Conservation (phyloP, 1,140 invertebrate genomes). For the Sitobion miscanthi region DNA sequence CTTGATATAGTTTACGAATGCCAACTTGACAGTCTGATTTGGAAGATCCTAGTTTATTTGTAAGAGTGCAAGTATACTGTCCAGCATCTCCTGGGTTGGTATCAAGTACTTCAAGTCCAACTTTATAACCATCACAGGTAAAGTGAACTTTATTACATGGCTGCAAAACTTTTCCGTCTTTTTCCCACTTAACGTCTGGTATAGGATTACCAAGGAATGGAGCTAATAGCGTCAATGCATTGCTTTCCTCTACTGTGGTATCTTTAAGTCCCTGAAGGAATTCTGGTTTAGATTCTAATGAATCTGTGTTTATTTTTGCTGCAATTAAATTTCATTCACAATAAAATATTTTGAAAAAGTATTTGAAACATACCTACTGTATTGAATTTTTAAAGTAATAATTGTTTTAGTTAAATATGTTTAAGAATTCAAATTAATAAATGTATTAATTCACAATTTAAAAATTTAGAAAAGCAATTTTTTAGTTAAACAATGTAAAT, state of each 20-base stretch:
- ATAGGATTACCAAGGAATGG: conserved; percentile 85
- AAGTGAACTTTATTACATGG: conserved; percentile 72
- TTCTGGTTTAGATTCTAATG: conserved; percentile 74
- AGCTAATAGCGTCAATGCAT: conserved; percentile 70
- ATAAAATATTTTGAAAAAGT: not conserved
- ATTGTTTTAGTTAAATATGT: not conserved
- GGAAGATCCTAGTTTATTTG: conserved; percentile 78
- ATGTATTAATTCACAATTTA: not conserved
- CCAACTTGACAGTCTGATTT: conserved; percentile 72
- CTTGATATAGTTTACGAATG: conserved; percentile 80
- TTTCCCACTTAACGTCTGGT: conserved; percentile 83
- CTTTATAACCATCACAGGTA: conserved; percentile 81
- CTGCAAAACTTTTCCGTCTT: conserved; percentile 73
- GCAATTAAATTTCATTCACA: not conserved
- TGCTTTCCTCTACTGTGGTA: conserved; percentile 78
- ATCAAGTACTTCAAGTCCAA: conserved; percentile 78
- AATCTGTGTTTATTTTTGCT: conserved; percentile 64
- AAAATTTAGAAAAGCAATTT: not conserved
- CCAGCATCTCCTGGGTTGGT: conserved; percentile 77
- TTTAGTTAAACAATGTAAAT: not conserved
- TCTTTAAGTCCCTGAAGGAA: conserved; percentile 79
- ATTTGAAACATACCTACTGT: not conserved
- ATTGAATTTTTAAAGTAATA: not conserved
- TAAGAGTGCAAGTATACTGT: conserved; percentile 75
- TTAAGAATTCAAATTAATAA: not conserved